Percentiles rank a stretch among this genome's conserved stretches.
These are phyloP conservation scores for Drosophila setifemur DNA, from an alignment of 1,140 invertebrate species.

Conservation along the genomic window DNA sequence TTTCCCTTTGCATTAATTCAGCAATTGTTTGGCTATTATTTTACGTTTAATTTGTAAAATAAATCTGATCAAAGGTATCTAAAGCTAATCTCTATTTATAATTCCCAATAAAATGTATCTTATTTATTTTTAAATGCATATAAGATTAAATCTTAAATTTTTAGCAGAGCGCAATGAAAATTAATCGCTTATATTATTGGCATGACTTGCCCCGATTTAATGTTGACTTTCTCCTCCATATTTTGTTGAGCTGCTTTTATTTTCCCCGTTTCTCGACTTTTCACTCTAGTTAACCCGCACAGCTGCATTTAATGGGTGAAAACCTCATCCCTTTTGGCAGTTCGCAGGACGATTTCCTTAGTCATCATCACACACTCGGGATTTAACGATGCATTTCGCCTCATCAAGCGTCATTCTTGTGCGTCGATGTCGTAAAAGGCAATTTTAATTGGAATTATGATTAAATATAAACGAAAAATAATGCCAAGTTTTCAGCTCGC, in stretches of 20 bases:
- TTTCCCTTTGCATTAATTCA: constrained; percentile 27
- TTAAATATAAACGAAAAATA: constrained; percentile 64
- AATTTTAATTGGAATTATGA: constrained; percentile 66
- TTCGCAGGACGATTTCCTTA: too few relatives aligned
- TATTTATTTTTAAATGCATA: too few relatives aligned
- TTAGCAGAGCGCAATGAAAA: too few relatives aligned
- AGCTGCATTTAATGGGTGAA: constrained; percentile 34
- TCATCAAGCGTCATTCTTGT: not conserved
- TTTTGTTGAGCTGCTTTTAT: constrained; percentile 5
- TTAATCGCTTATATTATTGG: not conserved
- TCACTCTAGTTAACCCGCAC: constrained; percentile 13
- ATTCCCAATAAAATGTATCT: too few relatives aligned
- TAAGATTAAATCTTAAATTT: too few relatives aligned
- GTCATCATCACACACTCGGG: not conserved
- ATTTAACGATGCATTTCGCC: constrained; percentile 26
- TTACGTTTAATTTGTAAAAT: too few relatives aligned
- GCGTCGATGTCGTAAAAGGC: constrained; percentile 26
- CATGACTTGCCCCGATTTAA: not conserved
- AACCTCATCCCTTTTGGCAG: not conserved
- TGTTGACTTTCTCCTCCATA: not conserved
- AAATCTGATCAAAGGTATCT: too few relatives aligned
- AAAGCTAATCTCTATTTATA: too few relatives aligned
- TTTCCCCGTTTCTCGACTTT: constrained; percentile 1
- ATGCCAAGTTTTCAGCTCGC: constrained; percentile 57
- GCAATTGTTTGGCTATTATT: not conserved